Conservation (phyloP, 2,888 invertebrate genomes). For the Trichogramma dendrolimi region DNA sequence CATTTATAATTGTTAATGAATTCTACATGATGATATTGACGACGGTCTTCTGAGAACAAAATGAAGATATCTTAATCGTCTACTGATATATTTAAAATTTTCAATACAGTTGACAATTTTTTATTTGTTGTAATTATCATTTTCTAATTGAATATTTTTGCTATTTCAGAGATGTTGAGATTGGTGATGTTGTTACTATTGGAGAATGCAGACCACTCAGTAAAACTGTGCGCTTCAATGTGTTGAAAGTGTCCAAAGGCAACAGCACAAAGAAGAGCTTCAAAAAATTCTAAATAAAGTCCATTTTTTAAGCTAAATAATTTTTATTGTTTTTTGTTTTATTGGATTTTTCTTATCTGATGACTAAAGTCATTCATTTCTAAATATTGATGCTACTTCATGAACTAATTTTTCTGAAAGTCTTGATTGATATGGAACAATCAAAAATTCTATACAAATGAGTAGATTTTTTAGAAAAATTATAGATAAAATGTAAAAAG, state of each 20-base stretch:
- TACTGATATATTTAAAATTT: not conserved
- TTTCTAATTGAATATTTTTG: conserved; percentile 13
- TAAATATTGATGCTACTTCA: too few relatives aligned
- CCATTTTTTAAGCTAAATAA: too few relatives aligned
- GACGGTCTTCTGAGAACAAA: conserved; percentile 70
- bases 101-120: not conserved
- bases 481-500: not conserved
- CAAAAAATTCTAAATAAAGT: conserved; percentile 75
- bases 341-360: too few relatives aligned
- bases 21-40: conserved; percentile 64
- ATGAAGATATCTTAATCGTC: conserved; percentile 36
- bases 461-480: too few relatives aligned
- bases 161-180: conserved; percentile 83
- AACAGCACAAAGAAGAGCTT: conserved; percentile 90
- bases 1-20: not conserved
- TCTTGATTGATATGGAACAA: too few relatives aligned
- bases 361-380: too few relatives aligned
- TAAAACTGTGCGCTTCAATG: conserved; percentile 98
- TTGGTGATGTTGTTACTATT: conserved; percentile 95
- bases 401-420: too few relatives aligned
- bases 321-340: too few relatives aligned
- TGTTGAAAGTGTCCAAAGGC: conserved; percentile 91
- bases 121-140: conserved; percentile 5
- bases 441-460: too few relatives aligned
- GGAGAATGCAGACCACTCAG: conserved; percentile 89